Evolutionary conservation across 2,888 invertebrate species (phyloP).

Genomic region (Eledona agricola): DNA sequence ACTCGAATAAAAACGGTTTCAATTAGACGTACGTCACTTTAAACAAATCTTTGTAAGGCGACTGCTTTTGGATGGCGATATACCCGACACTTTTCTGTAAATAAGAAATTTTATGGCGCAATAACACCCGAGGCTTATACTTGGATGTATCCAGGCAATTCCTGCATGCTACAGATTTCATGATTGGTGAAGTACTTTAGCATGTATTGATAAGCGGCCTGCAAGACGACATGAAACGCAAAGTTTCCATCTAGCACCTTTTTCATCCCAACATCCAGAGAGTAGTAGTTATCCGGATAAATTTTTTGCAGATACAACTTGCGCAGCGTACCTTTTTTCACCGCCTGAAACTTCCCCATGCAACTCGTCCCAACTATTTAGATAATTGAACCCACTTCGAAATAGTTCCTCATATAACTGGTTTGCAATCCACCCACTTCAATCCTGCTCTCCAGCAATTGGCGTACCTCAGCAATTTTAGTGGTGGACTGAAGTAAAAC

Average conservation of each 20-base stretch:
- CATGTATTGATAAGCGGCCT: conserved; percentile 60
- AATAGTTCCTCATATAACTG: conserved; percentile 60
- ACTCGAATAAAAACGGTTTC: no score
- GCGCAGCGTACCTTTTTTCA: conserved; percentile 56
- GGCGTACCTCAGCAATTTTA: conserved; percentile 58
- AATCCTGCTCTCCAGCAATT: conserved; percentile 61
- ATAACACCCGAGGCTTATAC: conserved; percentile 44
- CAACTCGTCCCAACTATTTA: not conserved
- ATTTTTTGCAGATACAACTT: conserved; percentile 59
- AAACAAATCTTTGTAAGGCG: conserved; percentile 50
- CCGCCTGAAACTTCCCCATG: conserved; percentile 39
- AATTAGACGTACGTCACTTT: conserved; percentile 50
- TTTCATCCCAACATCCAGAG: conserved; percentile 57
- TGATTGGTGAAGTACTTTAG: conserved; percentile 62
- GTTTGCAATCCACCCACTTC: conserved; percentile 60
- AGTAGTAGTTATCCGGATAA: conserved; percentile 56
- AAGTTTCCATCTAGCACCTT: conserved; percentile 58
- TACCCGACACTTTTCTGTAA: conserved; percentile 45
- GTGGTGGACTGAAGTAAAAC: conserved; percentile 64
- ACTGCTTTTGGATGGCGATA: conserved; percentile 46
- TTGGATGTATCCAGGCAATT: conserved; percentile 54
- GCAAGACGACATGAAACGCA: conserved; percentile 60
- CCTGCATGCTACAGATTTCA: conserved; percentile 64
- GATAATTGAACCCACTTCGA: conserved; percentile 53
- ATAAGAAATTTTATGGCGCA: conserved; percentile 31